Evolutionary conservation across 2,113 vertebrate genomes (phyloP).

Genomic region (Chiloscyllium plagiosum): DNA sequence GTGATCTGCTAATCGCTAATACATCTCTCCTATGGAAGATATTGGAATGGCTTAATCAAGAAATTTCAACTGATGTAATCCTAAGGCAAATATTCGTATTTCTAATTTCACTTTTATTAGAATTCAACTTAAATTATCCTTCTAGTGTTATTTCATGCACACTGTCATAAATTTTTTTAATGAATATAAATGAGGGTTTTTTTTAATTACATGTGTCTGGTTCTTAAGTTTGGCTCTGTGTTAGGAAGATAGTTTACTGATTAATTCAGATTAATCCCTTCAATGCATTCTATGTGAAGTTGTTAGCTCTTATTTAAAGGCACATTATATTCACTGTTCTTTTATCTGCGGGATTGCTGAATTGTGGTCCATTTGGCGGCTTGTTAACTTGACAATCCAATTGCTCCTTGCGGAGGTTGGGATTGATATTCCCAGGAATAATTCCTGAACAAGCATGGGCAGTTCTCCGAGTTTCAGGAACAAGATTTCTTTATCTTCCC

Average conservation of each 20-base stretch:
- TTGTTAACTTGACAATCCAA: background rate
- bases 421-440: background rate
- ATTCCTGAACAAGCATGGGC: background rate
- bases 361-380: background rate
- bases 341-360: background rate
- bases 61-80: background rate
- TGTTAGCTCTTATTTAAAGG: background rate
- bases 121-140: background rate
- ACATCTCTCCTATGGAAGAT: background rate
- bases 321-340: background rate
- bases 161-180: background rate
- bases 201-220: background rate
- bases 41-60: background rate
- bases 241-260: background rate
- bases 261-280: background rate
- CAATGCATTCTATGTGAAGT: background rate
- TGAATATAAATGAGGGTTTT: background rate
- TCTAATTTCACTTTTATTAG: slow-evolving; percentile 19
- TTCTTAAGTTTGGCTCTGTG: background rate
- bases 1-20: background rate
- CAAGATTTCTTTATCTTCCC: background rate
- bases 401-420: background rate
- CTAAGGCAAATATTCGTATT: background rate
- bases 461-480: background rate
- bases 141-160: background rate